Evolutionary conservation across 2,888 invertebrate genomes (phyloP), one percentile per base, ranked within the genome.

Genomic region (Drosophila monieri): DNA sequence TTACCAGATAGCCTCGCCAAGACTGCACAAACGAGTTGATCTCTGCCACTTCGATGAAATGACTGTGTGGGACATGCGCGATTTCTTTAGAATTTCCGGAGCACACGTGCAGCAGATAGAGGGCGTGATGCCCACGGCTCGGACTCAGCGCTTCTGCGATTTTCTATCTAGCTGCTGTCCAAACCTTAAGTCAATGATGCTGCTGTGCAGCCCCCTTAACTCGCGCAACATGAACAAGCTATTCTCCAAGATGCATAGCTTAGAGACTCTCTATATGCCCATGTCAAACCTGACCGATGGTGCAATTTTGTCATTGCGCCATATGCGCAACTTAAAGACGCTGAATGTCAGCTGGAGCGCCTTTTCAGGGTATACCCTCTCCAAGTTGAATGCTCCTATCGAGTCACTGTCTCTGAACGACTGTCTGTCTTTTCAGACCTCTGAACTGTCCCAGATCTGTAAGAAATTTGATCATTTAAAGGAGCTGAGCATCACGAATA

Each of bases 1-100:
- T 3, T 80, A 88, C 12, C 25, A 59, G n/a, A 37, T 39, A n/a
- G 10, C 58, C 3, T 55, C 83, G 1, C 58, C 59, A 14, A 10
- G 48, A 0, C 15, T 77, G 14, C 70, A 87, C 30, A 67, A 55
- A 39, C 18, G 6, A 0, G 5, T 83, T 0, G 32, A 64, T 5
- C 56, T 74, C 3, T 4, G 21, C 0, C 4, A 46, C 0, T 67
- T 84, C 1, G 15, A 27, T 1, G 8, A 9, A 0, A 46, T 88
- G 76, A 85, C 84, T 0, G 21, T 65, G 4, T 88, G 86, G 86
- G 80, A 84, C 41, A 30, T 88, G 8, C 73, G 69, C 0, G 77
- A 85, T 14, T 88, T 83, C 21, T 88, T 88, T 6, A 6, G 3
- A 3, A 39, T 84, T 0, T 71, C 76, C 1, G 88, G 83, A 1